phyloP scores from a whole-genome alignment of 2,888 invertebrate genomes.

The Euclidia mi region DNA sequence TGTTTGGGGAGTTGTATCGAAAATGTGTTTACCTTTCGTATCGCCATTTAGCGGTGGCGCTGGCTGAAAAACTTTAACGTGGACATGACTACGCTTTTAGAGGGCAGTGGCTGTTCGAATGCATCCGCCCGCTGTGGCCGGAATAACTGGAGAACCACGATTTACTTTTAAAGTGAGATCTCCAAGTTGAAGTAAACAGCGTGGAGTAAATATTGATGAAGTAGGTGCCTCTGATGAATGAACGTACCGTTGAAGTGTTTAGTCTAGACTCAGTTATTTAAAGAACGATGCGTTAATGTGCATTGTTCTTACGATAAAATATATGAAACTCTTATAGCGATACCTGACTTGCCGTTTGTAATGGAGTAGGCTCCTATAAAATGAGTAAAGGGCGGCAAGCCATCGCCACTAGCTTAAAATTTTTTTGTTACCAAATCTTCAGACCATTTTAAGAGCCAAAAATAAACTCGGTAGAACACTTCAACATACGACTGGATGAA shows the following conservation, averaged over 20 bases:
- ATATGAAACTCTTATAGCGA: too few species aligned
- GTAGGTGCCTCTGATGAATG: neutral
- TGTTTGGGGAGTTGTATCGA: slow-evolving; percentile 22
- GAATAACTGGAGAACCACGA: slow-evolving; percentile 40
- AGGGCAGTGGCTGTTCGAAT: slow-evolving; percentile 59
- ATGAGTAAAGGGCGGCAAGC: too few species aligned
- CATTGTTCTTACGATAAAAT: too few species aligned
- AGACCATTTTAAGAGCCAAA: too few species aligned
- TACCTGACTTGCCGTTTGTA: too few species aligned
- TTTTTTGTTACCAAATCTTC: too few species aligned
- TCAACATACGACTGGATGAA: too few species aligned
- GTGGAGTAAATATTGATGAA: slow-evolving; percentile 12
- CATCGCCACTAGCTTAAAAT: too few species aligned
- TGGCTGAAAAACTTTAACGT: slow-evolving; percentile 70
- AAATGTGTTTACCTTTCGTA: slow-evolving; percentile 34
- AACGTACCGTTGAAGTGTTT: neutral
- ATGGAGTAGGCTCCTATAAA: too few species aligned
- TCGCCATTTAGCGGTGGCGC: slow-evolving; percentile 40
- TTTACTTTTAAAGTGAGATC: slow-evolving; percentile 63
- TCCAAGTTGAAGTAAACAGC: slow-evolving; percentile 21
- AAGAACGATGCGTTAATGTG: too few species aligned
- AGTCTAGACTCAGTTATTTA: neutral
- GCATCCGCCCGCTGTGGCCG: slow-evolving; percentile 51
- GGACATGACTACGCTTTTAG: slow-evolving; percentile 82
- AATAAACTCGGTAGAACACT: too few species aligned